A percentile compares a stretch with the other conserved stretches of the same genome.
phyloP scores from a whole-genome alignment of 2,888 invertebrate genomes.

The Chloromyia formosa region DNA sequence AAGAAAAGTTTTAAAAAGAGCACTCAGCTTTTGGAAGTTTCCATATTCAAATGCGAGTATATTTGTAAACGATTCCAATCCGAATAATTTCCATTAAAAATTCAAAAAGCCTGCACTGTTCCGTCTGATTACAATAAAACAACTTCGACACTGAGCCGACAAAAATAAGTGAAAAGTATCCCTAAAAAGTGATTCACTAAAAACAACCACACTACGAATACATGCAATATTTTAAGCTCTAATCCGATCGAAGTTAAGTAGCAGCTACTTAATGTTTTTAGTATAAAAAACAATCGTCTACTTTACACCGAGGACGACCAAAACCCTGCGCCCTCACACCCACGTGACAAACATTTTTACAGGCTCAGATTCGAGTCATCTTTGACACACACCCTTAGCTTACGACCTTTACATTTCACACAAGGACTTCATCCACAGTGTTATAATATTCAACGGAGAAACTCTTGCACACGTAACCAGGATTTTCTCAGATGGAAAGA shows the following conservation, averaged over 20 bases:
- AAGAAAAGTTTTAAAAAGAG: too few relatives aligned
- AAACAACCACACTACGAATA: constrained; percentile 46
- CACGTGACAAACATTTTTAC: not conserved
- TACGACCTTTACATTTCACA: constrained; percentile 28
- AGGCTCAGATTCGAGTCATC: not conserved
- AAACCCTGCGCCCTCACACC: not conserved
- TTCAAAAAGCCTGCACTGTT: too few relatives aligned
- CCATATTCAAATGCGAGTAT: too few relatives aligned
- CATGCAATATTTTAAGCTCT: constrained; percentile 48
- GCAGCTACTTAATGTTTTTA: constrained; percentile 54
- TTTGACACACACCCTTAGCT: constrained; percentile 3
- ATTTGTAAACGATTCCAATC: too few relatives aligned
- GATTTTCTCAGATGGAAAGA: constrained; percentile 30
- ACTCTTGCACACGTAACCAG: constrained; percentile 26
- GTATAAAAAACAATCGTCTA: constrained; percentile 42
- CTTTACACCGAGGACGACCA: constrained; percentile 5
- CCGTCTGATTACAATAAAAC: too few relatives aligned
- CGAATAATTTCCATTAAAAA: too few relatives aligned
- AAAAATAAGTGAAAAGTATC: constrained; percentile 17
- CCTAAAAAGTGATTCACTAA: constrained; percentile 43
- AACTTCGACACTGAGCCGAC: not conserved
- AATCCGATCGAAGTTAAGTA: constrained; percentile 55
- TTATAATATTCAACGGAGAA: constrained; percentile 27
- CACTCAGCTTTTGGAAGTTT: too few relatives aligned
- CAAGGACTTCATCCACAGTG: not conserved